These are phyloP conservation scores for Hippasteria phrygiana DNA, from an alignment of 53 echinoderm and acorn worm genomes.

Conservation along the genomic window DNA sequence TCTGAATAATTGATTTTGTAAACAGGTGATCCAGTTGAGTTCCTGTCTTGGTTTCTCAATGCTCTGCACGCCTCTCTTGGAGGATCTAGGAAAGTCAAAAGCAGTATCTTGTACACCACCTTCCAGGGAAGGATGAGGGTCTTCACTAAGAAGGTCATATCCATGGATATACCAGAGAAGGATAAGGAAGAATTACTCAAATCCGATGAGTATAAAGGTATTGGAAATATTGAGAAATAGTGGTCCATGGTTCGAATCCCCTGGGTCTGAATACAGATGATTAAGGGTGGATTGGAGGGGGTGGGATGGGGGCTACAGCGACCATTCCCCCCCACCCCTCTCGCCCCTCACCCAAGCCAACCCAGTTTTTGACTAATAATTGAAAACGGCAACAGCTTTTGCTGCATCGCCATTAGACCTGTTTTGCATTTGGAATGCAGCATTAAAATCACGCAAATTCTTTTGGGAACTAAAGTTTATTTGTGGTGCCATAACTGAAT, in stretches of 20 bases:
- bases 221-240: not conserved
- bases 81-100: constrained; percentile 79
- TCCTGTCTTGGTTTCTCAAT: constrained; percentile 97
- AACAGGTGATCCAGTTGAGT: constrained; percentile 97
- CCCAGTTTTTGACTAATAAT: too few relatives aligned
- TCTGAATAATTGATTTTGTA: not conserved
- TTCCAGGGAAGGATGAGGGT: constrained; percentile 95
- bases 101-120: constrained; percentile 87
- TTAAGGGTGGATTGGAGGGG: too few relatives aligned
- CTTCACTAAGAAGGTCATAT: constrained; percentile 86
- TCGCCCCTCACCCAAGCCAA: too few relatives aligned
- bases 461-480: too few relatives aligned
- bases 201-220: constrained; percentile 94
- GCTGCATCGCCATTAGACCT: too few relatives aligned
- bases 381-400: too few relatives aligned
- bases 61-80: constrained; percentile 90
- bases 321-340: too few relatives aligned
- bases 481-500: not conserved
- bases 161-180: constrained; percentile 86
- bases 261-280: too few relatives aligned
- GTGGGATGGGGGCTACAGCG: too few relatives aligned
- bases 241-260: not conserved
- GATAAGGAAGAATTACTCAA: constrained; percentile 81
- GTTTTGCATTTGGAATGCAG: too few relatives aligned
- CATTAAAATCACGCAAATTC: too few relatives aligned